These are phyloP conservation scores for Puffinus mauretanicus DNA, from an alignment of 2,113 vertebrate genomes.

Conservation along the genomic window DNA sequence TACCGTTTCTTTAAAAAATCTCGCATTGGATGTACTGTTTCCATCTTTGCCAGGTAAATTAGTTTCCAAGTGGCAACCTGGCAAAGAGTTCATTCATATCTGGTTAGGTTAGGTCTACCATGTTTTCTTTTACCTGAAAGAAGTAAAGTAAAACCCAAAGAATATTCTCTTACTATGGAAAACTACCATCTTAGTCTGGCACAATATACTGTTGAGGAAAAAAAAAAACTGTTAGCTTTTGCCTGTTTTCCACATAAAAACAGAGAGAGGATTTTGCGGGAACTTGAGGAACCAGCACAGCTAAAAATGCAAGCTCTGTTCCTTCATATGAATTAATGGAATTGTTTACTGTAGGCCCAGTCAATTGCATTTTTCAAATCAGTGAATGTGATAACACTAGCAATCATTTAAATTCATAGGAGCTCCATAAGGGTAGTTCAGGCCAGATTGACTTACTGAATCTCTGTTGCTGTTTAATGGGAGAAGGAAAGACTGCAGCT, in stretches of 20 bases:
- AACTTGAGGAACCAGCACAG: neutral
- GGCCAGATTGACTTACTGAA: slow-evolving; percentile 38
- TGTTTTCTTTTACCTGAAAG: neutral
- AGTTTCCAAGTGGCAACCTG: neutral
- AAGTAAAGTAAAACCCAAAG: neutral
- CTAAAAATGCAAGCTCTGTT: slow-evolving; percentile 39
- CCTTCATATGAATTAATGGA: slow-evolving; percentile 40
- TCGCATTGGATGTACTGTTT: neutral
- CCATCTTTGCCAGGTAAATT: neutral
- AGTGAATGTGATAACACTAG: slow-evolving; percentile 7
- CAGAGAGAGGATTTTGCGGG: neutral
- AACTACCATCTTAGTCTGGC: neutral
- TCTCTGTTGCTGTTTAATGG: slow-evolving; percentile 22
- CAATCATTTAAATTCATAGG: slow-evolving; percentile 51
- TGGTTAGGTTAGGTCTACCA: neutral
- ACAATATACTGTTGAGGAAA: neutral
- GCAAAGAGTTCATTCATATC: neutral
- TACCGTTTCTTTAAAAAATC: neutral
- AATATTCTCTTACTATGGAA: neutral
- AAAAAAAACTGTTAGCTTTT: neutral
- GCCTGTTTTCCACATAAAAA: neutral
- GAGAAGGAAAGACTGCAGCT: slow-evolving; percentile 31
- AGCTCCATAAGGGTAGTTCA: neutral
- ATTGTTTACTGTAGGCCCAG: slow-evolving; percentile 13
- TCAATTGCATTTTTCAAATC: slow-evolving; percentile 22